Evolutionary conservation across 2,797 vertebrate genomes (phyloP), one percentile per base, ranked within the genome.

Genomic region (Gadopsis bispinosus): DNA sequence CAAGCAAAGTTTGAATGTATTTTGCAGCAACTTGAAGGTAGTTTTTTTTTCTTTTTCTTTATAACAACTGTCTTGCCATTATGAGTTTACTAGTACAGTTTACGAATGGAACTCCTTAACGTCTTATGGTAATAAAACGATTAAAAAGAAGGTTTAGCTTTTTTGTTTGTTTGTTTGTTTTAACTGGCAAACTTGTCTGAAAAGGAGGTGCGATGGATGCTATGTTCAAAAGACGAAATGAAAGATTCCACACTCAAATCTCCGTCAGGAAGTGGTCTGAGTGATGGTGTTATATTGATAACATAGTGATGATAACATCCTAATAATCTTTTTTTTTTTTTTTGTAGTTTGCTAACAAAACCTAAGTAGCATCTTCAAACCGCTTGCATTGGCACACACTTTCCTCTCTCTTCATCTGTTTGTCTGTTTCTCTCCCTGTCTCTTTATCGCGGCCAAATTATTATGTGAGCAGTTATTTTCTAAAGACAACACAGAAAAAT

Each of bases 401-500:
- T 43, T 20, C 55, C 43, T 73, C 26, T 66, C 39, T 39, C 51
- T 76, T 83, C 61, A 61, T 78, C 69, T 54, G 64, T 68, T 70
- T 66, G 41, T 55, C 17, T 53, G 43, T 73, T 73, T 54, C 0
- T 50, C 81, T 77, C 33, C n/a, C 43, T 55, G 37, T 60, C 26
- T 80, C 33, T 70, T 80, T 47, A 41, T 83, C 60, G 0, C 58
- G 68, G 74, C 87, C 83, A 84, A 87, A 74, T 85, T 74, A 83
- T 58, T 79, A 88, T 64, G 55, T 85, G 80, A 91, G 80, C 77
- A 45, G 14, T 77, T 79, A 47, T 86, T 87, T 80, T 77, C 55
- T n/a, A 37, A 83, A 88, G 67, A 76, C 69, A 81, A 75, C 67
- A 79, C 71, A 81, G 72, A 80, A 73, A 66, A 81, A 90, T 89